Conservation (phyloP, 2,888 invertebrate genomes). For the Lymantria monacha region DNA sequence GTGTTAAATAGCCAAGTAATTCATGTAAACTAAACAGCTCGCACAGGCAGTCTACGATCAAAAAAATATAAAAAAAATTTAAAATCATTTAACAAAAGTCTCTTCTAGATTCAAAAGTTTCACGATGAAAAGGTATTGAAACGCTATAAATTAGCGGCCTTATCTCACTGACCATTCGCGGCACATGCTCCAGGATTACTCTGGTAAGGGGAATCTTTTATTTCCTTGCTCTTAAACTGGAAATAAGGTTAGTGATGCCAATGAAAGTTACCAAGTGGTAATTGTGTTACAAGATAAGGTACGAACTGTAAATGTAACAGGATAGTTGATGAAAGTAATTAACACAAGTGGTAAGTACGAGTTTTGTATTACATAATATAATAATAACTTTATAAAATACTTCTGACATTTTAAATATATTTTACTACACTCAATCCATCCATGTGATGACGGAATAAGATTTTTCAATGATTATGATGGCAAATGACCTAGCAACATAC, state of each 20-base stretch:
- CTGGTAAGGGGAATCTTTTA: conserved; percentile 52
- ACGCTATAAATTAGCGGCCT: conserved; percentile 71
- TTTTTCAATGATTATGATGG: too few relatives aligned
- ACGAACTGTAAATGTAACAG: conserved; percentile 20
- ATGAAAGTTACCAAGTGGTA: conserved; percentile 35
- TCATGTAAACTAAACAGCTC: too few relatives aligned
- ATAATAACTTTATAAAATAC: neutral
- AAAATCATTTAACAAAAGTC: neutral
- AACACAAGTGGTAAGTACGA: neutral
- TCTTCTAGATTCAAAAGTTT: conserved; percentile 16
- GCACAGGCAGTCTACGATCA: too few relatives aligned
- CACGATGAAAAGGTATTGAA: conserved; percentile 57
- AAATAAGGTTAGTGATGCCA: conserved; percentile 38
- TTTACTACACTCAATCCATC: too few relatives aligned
- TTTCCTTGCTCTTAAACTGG: conserved; percentile 45
- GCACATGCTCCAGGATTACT: conserved; percentile 70
- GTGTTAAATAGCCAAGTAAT: too few relatives aligned
- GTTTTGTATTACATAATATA: neutral
- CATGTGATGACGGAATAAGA: too few relatives aligned
- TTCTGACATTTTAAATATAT: too few relatives aligned
- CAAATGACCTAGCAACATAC: too few relatives aligned
- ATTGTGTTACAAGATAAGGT: conserved; percentile 36
- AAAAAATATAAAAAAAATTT: too few relatives aligned
- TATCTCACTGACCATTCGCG: conserved; percentile 71
- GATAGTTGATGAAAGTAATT: neutral